These are phyloP conservation scores for Colossoma macropomum DNA, from an alignment of 2,113 vertebrate genomes.

Conservation along the genomic window DNA sequence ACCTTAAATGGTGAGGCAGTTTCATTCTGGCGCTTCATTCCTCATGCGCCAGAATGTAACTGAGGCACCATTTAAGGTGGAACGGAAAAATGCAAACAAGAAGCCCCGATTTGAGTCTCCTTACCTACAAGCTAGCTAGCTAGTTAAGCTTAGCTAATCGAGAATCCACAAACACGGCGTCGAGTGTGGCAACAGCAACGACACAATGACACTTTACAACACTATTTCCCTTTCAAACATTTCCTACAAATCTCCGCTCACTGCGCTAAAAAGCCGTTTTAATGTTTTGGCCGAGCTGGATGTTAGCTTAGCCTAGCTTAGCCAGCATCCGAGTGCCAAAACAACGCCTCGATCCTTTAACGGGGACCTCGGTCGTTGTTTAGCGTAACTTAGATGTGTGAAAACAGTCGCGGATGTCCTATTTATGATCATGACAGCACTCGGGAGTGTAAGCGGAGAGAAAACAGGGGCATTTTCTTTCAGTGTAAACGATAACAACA, in stretches of 20 bases:
- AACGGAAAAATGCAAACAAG: too few relatives aligned
- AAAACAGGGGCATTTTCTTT: too few relatives aligned
- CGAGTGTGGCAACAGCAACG: too few relatives aligned
- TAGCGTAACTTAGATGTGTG: not conserved
- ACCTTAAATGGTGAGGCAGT: too few relatives aligned
- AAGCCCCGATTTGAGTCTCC: too few relatives aligned
- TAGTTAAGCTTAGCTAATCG: too few relatives aligned
- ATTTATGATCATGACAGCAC: constrained; percentile 11
- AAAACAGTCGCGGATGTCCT: not conserved
- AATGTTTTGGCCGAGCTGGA: not conserved
- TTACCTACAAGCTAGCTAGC: too few relatives aligned
- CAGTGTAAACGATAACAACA: not conserved
- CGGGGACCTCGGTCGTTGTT: not conserved
- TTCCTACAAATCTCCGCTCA: too few relatives aligned
- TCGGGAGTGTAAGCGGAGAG: not conserved
- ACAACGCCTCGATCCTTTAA: not conserved
- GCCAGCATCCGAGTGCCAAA: not conserved
- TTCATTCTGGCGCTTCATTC: not conserved
- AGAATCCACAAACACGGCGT: too few relatives aligned
- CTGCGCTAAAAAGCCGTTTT: too few relatives aligned
- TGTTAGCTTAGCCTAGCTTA: not conserved
- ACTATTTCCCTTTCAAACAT: too few relatives aligned
- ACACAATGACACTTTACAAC: too few relatives aligned
- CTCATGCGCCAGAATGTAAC: not conserved
- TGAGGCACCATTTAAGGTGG: not conserved